Evolutionary conservation across 2,113 vertebrate genomes (phyloP).

Genomic region (Oryzias curvinotus): DNA sequence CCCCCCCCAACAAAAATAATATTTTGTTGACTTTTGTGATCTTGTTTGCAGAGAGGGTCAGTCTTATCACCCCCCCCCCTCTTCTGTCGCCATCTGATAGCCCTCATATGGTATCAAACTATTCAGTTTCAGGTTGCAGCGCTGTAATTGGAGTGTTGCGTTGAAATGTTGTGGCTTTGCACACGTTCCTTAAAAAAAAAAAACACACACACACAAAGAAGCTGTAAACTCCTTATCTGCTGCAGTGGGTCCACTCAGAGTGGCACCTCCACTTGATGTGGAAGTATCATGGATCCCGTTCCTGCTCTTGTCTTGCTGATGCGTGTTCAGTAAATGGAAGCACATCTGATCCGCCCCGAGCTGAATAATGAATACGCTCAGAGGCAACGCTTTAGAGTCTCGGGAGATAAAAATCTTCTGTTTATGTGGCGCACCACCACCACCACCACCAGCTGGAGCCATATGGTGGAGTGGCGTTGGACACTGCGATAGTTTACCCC

Average conservation of each 20-base stretch:
- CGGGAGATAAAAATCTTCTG: conserved; percentile 15
- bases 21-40: too few species aligned
- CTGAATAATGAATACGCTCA: conserved; percentile 69
- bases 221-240: conserved; percentile 37
- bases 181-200: conserved; percentile 37
- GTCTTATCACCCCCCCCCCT: not conserved
- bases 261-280: conserved; percentile 56
- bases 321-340: conserved; percentile 69
- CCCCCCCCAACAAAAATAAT: too few species aligned
- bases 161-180: conserved; percentile 44
- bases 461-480: conserved; percentile 37
- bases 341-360: conserved; percentile 53
- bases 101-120: conserved; percentile 57
- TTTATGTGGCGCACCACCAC: conserved; percentile 28
- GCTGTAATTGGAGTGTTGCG: conserved; percentile 57
- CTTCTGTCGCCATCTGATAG: conserved; percentile 50
- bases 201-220: conserved; percentile 51
- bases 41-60: conserved; percentile 23
- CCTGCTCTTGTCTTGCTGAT: conserved; percentile 68
- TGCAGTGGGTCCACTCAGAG: conserved; percentile 37
- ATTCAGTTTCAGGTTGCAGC: conserved; percentile 62
- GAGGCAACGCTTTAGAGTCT: conserved; percentile 43
- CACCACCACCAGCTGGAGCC: conserved; percentile 40
- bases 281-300: conserved; percentile 66
- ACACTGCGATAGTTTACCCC: conserved; percentile 49